Base-by-base conservation (phyloP, 2,888 invertebrate genomes). In the Himalopsyche tibetana region DNA sequence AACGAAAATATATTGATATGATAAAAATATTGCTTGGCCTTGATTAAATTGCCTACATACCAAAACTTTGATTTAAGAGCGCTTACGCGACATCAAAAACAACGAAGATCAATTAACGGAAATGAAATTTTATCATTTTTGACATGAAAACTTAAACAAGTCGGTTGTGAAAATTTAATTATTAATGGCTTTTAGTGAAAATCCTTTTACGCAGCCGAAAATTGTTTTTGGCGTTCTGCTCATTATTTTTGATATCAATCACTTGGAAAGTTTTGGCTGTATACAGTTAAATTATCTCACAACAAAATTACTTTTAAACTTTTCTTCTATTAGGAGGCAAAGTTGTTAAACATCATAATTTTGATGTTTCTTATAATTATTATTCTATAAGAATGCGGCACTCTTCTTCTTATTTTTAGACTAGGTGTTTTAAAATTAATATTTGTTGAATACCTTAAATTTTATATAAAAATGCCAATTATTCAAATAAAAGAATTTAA, bases 81-180 rank as follows among this genome's bases (percentile, higher is more conserved):
- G 74, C 11, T 36, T 74, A 74, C 4, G 38, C 38, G 38, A 74
- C 74, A 74, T 74, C 74, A 74, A 74, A 74, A 38, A 74, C 74
- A 74, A 38, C 36, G 12, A 74, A 36, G 74, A 74, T 74, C 74
- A 74, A 74, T 74, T 74, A 74, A 36, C 74, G 38, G 74, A 74
- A 74, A 74, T 5, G 11, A 74, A 74, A 74, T 74, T 74, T 36
- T 74, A 74, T 74, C 74, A 74, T 74, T 74, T 74, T 74, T 74
- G 74, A 74, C 79, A 55, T 74, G 51, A 63, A 85, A 85, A 85
- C 80, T 85, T 85, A 42, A 80, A 40, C 82, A 82, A 85, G 82
- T 85, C 83, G 69, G 83, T 85, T 83, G 85, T 38, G 83, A 82
- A 85, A 85, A 85, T 83, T 85, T 85, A 82, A 83, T 85, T 80